Evolutionary conservation across 2,797 vertebrate genomes (phyloP), one percentile per base, ranked within the genome.

Genomic region (Eurystomus glaucurus): DNA sequence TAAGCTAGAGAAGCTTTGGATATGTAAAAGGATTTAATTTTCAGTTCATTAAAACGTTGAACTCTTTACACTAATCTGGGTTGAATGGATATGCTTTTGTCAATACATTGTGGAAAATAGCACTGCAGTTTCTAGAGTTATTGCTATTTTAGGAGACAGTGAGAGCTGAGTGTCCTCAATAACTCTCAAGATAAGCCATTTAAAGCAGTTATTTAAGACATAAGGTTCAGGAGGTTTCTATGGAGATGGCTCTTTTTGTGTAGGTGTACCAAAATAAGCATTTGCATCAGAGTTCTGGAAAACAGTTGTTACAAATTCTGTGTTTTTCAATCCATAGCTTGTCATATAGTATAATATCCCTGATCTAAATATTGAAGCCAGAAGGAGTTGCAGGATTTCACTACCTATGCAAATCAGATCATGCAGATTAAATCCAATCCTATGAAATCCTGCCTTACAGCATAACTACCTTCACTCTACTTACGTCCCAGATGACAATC

Each of bases 201-300:
- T 96, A 95, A 96, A 94, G 86, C 64, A 91, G 82, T 93, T 95
- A 70, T 94, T 96, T 90, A 94, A 97, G 88, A 93, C 62, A 81
- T 82, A 87, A 93, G 52, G 84, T 97, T 94, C 69, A 80, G 66
- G 55, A 91, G 52, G 90, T 95, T 97, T 96, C 93, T 94, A 92
- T 96, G 92, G 93, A 96, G 88, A 94, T 92, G 60, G 35, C 8
- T 93, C 18, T 90, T 92, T 89, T 83, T 70, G 23, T 85, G 88
- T 85, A 91, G 60, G 48, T 89, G 70, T 94, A 89, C 87, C 90
- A 96, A 93, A 94, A 96, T 71, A 95, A 91, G 20, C 33, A 70
- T 90, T 95, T 96, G 19, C 88, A 94, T 89, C 71, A 71, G 37
- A 52, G n/a, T 75, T 96, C 77, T 93, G 78, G 61, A 88, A 96